Evolutionary conservation across 2,797 vertebrate species (phyloP), one percentile per base, ranked within the genome.

Genomic region (Rhinatrema bivittatum): DNA sequence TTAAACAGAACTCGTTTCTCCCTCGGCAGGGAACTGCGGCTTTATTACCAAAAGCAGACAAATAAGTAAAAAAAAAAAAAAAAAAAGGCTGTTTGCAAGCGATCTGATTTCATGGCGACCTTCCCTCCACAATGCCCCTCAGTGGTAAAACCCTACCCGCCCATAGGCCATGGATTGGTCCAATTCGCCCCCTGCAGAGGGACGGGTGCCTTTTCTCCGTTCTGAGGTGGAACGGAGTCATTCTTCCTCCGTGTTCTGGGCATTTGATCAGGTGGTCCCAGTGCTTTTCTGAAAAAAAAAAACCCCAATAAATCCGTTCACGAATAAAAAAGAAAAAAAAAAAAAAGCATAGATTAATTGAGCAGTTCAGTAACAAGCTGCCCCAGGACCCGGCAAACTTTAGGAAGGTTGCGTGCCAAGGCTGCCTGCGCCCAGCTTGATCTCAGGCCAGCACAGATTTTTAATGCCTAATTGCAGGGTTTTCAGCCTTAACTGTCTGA

Each of bases 291-390:
- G 83, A 76, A 85, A 35, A 70, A 84, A 84, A 82, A 87, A 93
- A 92, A 92, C 94, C 89, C 91, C 92, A 75, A n/a, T 74, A 5
- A 86, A 85, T 91, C 97, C 91, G 96, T 96, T 96, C n/a, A n/a
- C n/a, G n/a, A n/a, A n/a, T n/a, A n/a, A n/a, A n/a, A n/a, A n/a
- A n/a, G n/a, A n/a, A n/a, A 92, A 82, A 87, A 79, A 65, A 85
- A 80, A 80, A 63, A 85, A 79, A 85, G 84, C 89, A 78, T 76
- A 87, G 87, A 96, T 97, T 96, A 95, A 96, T 95, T 93, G 94
- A 93, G 88, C 91, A 72, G 85, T 89, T 93, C 88, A 82, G 78
- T 86, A 87, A 90, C 84, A 91, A 89, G 80, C 79, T 86, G 90
- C 90, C 84, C 79, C 81, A 86, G 88, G 90, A 91, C 87, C 85